Base-by-base conservation (phyloP, 2,797 vertebrate genomes). In the Gobionotothen gibberifrons region DNA sequence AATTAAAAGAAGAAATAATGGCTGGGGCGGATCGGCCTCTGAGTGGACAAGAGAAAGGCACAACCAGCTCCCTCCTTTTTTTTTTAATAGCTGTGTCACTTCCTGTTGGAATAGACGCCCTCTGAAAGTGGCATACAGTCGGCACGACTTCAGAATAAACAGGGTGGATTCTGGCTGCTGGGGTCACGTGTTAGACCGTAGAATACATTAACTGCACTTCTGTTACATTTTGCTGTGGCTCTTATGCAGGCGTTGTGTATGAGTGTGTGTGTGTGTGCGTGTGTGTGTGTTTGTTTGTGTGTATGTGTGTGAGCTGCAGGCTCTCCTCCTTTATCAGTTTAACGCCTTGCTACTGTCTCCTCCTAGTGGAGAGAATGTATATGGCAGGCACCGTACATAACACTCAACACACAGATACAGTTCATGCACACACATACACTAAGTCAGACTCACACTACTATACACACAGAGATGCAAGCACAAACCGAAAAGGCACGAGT, bases 151-250 rank as follows among this genome's bases (percentile, higher is more conserved):
- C 73, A 62, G 69, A 69, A 32, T 26, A 49, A 65, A 60, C 68
- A 57, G 81, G 81, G 72, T 74, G 74, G 82, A 51, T 64, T 76
- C 81, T 64, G 76, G 79, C 61, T 69, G 78, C 78, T 69, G 58
- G 78, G 76, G 71, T 77, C 83, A 46, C 55, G 19, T 2, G 32
- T 66, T 77, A 76, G 81, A 86, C 75, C 65, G 40, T 74, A 79
- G 74, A 71, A 61, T 73, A 72, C 82, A 84, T 73, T 81, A 78
- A 83, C 87, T 88, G 85, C 90, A 90, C 90, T 88, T 88, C 87
- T 91, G 87, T 93, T 93, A 85, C 82, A 81, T 92, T 91, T 90
- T 89, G 88, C 87, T 86, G 92, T 91, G 92, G 90, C 87, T 92
- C 86, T 90, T 90, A 90, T 86, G 87, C 85, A 89, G 90, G 79